Percentiles rank a stretch among this genome's conserved stretches.
Conservation (phyloP, 2,113 vertebrate genomes). For the Stomatorhinus ivindoensis region DNA sequence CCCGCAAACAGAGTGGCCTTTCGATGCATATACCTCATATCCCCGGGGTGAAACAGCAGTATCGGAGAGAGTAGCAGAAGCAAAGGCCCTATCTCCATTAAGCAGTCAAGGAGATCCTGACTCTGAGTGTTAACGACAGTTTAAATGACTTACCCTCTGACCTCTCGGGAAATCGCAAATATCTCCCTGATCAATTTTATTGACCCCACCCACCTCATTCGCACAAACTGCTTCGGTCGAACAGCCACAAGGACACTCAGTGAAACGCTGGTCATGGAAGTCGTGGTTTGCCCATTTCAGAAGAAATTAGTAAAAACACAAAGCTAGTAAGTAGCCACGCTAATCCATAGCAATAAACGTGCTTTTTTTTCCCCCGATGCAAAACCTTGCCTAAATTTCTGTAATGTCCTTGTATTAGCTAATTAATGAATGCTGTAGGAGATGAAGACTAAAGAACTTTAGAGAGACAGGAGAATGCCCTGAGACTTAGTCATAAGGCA, state of each 20-base stretch:
- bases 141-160: conserved; percentile 33
- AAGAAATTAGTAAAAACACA: neutral
- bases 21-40: neutral
- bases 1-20: neutral
- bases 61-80: neutral
- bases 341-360: neutral
- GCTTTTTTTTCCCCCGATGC: neutral
- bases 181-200: conserved; percentile 25
- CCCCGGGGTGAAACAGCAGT: neutral
- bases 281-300: neutral
- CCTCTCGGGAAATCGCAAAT: conserved; percentile 24
- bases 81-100: neutral
- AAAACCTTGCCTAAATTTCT: neutral
- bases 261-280: neutral
- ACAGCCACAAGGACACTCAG: neutral
- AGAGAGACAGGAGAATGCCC: neutral
- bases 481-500: conserved; percentile 14
- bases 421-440: neutral
- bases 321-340: neutral
- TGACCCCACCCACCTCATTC: conserved; percentile 18
- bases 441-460: neutral
- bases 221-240: neutral
- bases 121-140: conserved; percentile 24
- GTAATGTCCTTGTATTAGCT: neutral
- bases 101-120: neutral